A percentile compares a stretch with the other conserved stretches of the same genome.
phyloP scores from a whole-genome alignment of 2,797 vertebrate genomes.

The Xenops minutus region DNA sequence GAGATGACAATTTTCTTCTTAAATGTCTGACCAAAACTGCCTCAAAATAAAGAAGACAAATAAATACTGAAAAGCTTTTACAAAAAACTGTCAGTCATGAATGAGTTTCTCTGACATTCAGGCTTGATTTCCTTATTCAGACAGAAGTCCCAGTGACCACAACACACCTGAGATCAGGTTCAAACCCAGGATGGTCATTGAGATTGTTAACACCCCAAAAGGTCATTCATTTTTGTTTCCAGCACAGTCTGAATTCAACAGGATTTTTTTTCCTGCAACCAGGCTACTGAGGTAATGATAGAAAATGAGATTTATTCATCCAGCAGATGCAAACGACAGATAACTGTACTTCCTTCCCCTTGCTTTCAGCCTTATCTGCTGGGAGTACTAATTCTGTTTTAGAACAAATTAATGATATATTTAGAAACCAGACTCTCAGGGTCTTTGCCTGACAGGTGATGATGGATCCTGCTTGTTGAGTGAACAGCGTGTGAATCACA shows the following conservation, averaged over 20 bases:
- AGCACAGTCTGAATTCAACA: background rate
- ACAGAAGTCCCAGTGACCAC: background rate
- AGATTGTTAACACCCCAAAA: background rate
- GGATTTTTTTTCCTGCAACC: background rate
- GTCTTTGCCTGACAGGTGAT: background rate
- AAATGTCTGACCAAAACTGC: background rate
- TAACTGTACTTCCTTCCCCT: background rate
- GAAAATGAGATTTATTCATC: background rate
- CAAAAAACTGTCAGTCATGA: background rate
- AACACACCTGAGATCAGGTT: background rate
- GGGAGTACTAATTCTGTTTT: background rate
- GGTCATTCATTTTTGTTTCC: background rate
- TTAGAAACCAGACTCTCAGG: background rate
- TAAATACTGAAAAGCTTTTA: background rate
- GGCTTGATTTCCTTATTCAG: background rate
- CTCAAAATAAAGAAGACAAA: background rate
- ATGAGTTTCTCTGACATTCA: background rate
- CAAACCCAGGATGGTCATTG: background rate
- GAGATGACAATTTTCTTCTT: background rate
- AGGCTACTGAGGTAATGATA: background rate
- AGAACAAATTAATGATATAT: background rate
- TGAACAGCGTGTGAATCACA: accelerated
- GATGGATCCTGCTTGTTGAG: background rate
- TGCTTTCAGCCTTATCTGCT: background rate
- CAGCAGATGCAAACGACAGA: background rate